These are phyloP conservation scores for Lophius piscatorius DNA, from an alignment of 2,113 vertebrate genomes.

Conservation along the genomic window DNA sequence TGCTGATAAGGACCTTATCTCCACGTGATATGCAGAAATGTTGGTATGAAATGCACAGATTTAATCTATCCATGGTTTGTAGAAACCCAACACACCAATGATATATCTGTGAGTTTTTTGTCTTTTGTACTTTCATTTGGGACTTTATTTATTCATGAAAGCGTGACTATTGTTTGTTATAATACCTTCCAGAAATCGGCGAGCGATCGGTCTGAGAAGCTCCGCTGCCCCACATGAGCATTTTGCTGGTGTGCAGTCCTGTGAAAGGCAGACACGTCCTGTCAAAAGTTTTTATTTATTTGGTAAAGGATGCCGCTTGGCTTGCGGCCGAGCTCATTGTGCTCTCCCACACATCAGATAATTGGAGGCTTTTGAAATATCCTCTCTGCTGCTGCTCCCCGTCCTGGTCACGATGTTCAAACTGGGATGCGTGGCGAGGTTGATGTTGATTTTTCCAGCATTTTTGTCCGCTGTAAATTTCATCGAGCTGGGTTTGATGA, in stretches of 20 bases:
- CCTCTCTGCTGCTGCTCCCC: conserved; percentile 34
- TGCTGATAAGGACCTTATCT: too few species aligned
- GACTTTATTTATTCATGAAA: neutral
- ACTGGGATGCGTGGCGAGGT: conserved; percentile 34
- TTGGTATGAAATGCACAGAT: too few species aligned
- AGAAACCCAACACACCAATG: too few species aligned
- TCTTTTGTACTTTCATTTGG: too few species aligned
- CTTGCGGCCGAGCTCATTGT: conserved; percentile 19
- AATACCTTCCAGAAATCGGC: conserved; percentile 1
- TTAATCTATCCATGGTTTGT: too few species aligned
- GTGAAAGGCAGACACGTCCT: conserved; percentile 40
- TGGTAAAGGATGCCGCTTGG: conserved; percentile 57
- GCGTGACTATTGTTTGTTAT: neutral
- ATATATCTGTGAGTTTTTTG: too few species aligned
- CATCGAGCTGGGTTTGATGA: conserved; percentile 42
- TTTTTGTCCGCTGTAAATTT: conserved; percentile 59
- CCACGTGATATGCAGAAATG: too few species aligned
- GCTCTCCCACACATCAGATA: conserved; percentile 70
- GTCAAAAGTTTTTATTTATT: conserved; percentile 53
- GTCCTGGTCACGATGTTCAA: conserved; percentile 59
- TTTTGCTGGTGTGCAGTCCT: conserved; percentile 20
- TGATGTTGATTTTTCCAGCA: conserved; percentile 50
- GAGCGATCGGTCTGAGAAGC: conserved; percentile 1
- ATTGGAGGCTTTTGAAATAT: conserved; percentile 72
- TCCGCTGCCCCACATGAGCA: too few species aligned